Evolutionary conservation across 1,140 invertebrate species (phyloP).

Genomic region (Drosophila mayri): DNA sequence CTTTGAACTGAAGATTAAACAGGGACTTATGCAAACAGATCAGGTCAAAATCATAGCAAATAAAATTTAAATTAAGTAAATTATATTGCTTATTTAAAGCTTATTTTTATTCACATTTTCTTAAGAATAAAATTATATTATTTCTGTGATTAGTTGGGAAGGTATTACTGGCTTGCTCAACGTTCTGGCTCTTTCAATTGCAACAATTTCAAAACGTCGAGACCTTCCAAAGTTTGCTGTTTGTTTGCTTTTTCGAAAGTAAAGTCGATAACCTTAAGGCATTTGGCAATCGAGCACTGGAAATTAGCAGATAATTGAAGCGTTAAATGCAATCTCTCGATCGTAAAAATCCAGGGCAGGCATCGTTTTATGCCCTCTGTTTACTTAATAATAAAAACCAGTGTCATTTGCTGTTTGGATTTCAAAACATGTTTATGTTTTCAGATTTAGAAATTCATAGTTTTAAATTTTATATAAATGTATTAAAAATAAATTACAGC

Average conservation of each 20-base stretch:
- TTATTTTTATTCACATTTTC: background rate
- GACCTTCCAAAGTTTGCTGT: constrained; percentile 31
- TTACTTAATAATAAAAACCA: background rate
- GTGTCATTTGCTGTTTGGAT: background rate
- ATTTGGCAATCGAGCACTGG: constrained; percentile 43
- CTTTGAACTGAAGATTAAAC: constrained; percentile 44
- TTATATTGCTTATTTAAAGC: background rate
- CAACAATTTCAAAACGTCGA: constrained; percentile 11
- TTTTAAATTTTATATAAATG: background rate
- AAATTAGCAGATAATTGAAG: constrained; percentile 49
- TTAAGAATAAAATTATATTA: background rate
- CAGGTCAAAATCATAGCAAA: constrained; percentile 1
- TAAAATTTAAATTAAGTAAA: background rate
- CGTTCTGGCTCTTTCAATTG: constrained; percentile 19
- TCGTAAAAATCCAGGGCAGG: constrained; percentile 16
- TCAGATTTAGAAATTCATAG: background rate
- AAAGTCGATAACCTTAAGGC: constrained; percentile 66
- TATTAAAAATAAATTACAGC: constrained; percentile 1
- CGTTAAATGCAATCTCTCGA: constrained; percentile 45
- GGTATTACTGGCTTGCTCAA: background rate
- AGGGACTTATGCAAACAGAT: constrained; percentile 9
- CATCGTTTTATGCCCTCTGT: background rate
- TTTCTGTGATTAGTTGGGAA: background rate
- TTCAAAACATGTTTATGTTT: constrained; percentile 14
- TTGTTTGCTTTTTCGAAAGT: constrained; percentile 52